phyloP scores from a whole-genome alignment of 1,140 invertebrate species.

The Zaprionus ghesquierei region DNA sequence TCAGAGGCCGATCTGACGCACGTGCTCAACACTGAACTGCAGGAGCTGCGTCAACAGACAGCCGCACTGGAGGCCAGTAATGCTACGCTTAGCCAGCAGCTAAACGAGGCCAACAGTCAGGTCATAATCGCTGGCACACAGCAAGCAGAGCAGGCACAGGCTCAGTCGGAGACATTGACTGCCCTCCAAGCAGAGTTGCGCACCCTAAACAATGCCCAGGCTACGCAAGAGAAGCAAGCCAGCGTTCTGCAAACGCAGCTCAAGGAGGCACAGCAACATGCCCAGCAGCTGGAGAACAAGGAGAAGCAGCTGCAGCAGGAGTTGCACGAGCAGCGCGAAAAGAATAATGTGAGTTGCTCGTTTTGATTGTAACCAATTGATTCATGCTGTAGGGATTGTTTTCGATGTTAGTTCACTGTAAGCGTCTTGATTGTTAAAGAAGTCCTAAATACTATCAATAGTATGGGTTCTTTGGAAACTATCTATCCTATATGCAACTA shows the following conservation, averaged over 20 bases:
- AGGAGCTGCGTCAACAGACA: slow-evolving; percentile 49
- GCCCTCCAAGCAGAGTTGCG: slow-evolving; percentile 45
- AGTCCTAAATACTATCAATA: no score
- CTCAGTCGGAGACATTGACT: slow-evolving; percentile 46
- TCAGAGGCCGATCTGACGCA: slow-evolving; percentile 50
- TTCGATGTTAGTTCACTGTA: not conserved
- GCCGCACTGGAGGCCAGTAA: slow-evolving; percentile 45
- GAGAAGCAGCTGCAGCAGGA: slow-evolving; percentile 83
- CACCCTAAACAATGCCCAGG: slow-evolving; percentile 41
- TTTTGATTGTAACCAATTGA: not conserved
- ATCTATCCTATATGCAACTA: not conserved
- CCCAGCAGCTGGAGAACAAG: slow-evolving; percentile 55
- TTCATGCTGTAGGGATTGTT: not conserved
- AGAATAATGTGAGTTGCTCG: slow-evolving; percentile 88
- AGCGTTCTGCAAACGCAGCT: slow-evolving; percentile 61
- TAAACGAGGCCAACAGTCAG: slow-evolving; percentile 50
- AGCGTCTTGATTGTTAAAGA: not conserved
- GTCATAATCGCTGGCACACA: slow-evolving; percentile 49
- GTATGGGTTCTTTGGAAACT: not conserved
- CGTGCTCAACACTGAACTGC: slow-evolving; percentile 58
- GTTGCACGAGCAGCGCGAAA: slow-evolving; percentile 87
- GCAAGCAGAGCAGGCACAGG: slow-evolving; percentile 60
- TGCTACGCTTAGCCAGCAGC: slow-evolving; percentile 35
- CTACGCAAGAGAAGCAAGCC: slow-evolving; percentile 47
- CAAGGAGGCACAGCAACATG: slow-evolving; percentile 51